Evolutionary conservation across 2,888 invertebrate species (phyloP).

Genomic region (Vanessa cardui): DNA sequence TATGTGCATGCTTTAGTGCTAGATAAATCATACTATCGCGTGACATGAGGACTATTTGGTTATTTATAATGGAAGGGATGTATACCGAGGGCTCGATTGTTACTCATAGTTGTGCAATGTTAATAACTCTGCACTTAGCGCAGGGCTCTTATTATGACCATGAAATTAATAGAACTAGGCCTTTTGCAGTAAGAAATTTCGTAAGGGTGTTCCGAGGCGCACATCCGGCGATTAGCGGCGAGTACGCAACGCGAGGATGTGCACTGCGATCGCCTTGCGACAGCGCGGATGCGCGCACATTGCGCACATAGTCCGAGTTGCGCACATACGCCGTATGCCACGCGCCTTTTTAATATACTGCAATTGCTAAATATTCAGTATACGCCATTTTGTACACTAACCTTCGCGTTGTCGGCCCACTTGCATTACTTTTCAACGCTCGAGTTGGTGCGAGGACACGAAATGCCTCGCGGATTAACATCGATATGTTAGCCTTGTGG

Average conservation of each 20-base stretch:
- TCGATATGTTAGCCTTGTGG: constrained; percentile 26
- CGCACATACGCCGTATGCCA: constrained; percentile 57
- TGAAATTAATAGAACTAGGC: constrained; percentile 31
- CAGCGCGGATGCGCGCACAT: constrained; percentile 77
- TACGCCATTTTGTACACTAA: constrained; percentile 70
- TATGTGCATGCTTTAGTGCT: constrained; percentile 10
- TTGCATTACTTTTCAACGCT: constrained; percentile 77
- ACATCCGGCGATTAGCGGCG: constrained; percentile 77
- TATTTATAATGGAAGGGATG: not conserved
- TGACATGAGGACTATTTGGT: constrained; percentile 14
- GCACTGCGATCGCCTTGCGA: constrained; percentile 72
- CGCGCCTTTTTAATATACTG: constrained; percentile 73
- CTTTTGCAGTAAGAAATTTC: constrained; percentile 47
- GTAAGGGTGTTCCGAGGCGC: constrained; percentile 70
- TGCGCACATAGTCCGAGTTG: constrained; percentile 72
- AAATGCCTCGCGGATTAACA: constrained; percentile 42
- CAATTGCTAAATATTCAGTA: constrained; percentile 77
- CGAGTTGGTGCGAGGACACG: constrained; percentile 73
- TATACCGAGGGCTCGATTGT: too few species aligned
- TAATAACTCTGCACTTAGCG: not conserved
- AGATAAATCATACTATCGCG: not conserved
- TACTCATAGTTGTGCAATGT: not conserved
- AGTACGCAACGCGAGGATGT: constrained; percentile 78
- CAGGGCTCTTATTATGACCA: constrained; percentile 24
- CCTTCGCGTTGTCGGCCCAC: constrained; percentile 74